Base-by-base conservation (phyloP, 2,797 vertebrate species). In the Geotria australis region DNA sequence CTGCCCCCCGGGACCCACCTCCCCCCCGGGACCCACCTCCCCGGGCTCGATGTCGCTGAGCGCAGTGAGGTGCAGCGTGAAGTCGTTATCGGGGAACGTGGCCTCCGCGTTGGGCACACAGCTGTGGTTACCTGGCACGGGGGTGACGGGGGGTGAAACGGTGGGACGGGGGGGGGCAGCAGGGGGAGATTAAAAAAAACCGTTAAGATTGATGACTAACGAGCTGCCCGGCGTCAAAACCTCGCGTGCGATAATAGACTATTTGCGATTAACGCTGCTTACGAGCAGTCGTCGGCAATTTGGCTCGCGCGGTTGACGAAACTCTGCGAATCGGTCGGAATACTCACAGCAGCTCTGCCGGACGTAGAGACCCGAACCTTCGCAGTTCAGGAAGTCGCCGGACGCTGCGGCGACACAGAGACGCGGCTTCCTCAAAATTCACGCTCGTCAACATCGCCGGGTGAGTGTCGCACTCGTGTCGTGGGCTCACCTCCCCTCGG, bases 331-430 rank as follows among this genome's bases (percentile, higher is more conserved):
- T 24, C 24, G 24, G 24, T 38, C 24, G 4, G 14, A 8, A 15
- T n/a, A 78, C 86, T 91, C 63, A 98, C 91, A 95, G 64, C 86
- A 85, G 74, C 91, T 95, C 66, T 98, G 91, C 60, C 95, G 82
- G 64, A 88, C 66, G 56, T 83, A 98, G 47, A 98, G 81, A 60
- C 91, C 91, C 0, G 91, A 96, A 11, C 88, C 86, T 69, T 95
- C 88, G 9, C 85, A 93, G 75, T 96, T 95, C 59, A 98, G 77
- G 68, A 98, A 98, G 63, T 94, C 88, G 55, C 86, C 91, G 0
- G 83, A 91, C 70, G 83, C 91, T 88, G 69, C 60, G 66, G 65
- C 38, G 67, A 53, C 15, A 53, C 12, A 7, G 49, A 12, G 7
- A 53, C 53, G 15, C 49, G 9, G 15, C 24, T 38, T 38, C 24